Percentiles rank a stretch among this genome's conserved stretches.
Evolutionary conservation across 2,113 vertebrate species (phyloP).

Genomic region (Garra rufa): DNA sequence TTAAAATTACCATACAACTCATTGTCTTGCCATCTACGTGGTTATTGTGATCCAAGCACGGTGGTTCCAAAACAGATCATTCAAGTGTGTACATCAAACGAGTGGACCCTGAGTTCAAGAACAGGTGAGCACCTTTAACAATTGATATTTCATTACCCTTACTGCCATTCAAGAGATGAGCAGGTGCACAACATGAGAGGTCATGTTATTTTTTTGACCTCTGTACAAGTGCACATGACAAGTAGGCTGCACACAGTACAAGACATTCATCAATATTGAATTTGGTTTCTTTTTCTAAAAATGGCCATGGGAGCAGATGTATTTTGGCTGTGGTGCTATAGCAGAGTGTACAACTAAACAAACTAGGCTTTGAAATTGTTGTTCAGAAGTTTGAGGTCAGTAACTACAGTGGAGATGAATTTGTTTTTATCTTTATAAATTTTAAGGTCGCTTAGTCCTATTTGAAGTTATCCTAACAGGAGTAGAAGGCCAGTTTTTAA

Average conservation of each 20-base stretch:
- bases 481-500: no score
- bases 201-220: conserved; percentile 10
- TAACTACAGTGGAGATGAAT: no score
- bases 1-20: conserved; percentile 42
- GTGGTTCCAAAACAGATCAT: conserved; percentile 25
- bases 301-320: background rate
- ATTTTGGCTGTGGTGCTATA: background rate
- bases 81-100: conserved; percentile 47
- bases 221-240: background rate
- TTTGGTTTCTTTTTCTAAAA: background rate
- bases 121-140: conserved; percentile 27
- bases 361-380: background rate
- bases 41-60: conserved; percentile 13
- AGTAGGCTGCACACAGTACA: background rate
- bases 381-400: background rate
- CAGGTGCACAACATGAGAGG: background rate
- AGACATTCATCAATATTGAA: background rate
- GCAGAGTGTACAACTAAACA: background rate
- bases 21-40: conserved; percentile 41
- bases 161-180: background rate
- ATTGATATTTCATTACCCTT: conserved; percentile 35
- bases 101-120: conserved; percentile 42
- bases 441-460: no score
- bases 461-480: no score
- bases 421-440: no score